These are phyloP conservation scores for Chloropsis cyanopogon DNA, from an alignment of 2,113 vertebrate genomes.

Conservation along the genomic window DNA sequence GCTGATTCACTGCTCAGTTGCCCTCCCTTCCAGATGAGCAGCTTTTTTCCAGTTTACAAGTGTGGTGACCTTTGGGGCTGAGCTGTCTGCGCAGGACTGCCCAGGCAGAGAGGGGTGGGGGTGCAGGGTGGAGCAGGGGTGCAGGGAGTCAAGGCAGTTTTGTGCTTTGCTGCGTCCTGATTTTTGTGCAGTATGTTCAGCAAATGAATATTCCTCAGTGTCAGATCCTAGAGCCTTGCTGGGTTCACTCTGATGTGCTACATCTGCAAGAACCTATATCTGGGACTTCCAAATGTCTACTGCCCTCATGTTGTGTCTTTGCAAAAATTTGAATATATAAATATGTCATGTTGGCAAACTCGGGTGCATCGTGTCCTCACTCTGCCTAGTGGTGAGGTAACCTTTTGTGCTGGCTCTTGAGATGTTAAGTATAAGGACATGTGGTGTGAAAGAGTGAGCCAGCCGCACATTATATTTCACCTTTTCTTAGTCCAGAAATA, in stretches of 20 bases:
- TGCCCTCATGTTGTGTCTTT: neutral
- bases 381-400: neutral
- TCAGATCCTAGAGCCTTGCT: neutral
- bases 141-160: neutral
- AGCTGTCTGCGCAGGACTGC: neutral
- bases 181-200: neutral
- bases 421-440: neutral
- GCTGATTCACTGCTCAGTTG: neutral
- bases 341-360: neutral
- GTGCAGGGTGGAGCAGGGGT: neutral
- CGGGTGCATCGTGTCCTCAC: rapidly evolving
- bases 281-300: neutral
- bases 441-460: neutral
- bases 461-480: neutral
- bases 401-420: neutral
- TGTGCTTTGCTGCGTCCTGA: rapidly evolving
- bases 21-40: neutral
- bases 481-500: neutral
- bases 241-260: neutral
- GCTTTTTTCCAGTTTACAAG: neutral
- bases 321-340: neutral
- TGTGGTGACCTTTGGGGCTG: neutral
- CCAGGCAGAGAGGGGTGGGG: neutral
- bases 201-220: neutral
- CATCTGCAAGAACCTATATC: neutral